Evolutionary conservation across 1,140 invertebrate genomes (phyloP).

Genomic region (Grapholita molesta): DNA sequence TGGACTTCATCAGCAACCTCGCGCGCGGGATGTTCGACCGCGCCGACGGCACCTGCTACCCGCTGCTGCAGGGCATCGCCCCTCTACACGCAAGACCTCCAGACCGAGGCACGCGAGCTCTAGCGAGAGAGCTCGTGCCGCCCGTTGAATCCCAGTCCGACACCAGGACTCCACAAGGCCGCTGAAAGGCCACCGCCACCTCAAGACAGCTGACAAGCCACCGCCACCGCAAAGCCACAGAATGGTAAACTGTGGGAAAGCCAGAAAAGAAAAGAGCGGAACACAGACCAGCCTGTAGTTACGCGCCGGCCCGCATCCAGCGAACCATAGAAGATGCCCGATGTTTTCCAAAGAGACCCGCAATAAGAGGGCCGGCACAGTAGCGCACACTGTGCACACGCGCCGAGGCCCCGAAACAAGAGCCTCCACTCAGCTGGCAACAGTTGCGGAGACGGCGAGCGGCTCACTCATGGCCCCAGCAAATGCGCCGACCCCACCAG

Average conservation of each 20-base stretch:
- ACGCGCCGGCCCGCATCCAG: constrained; percentile 26
- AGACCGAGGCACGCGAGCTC: too few relatives aligned
- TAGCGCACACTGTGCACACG: neutral
- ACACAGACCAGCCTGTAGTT: too few relatives aligned
- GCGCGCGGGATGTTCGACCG: constrained; percentile 10
- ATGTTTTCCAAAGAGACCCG: neutral
- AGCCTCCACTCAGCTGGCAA: neutral
- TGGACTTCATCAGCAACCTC: neutral
- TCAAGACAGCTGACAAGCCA: too few relatives aligned
- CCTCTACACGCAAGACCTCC: too few relatives aligned
- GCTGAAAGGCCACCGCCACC: too few relatives aligned
- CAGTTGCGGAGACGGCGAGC: neutral
- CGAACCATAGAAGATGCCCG: constrained; percentile 23
- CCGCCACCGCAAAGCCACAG: too few relatives aligned
- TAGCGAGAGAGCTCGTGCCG: too few relatives aligned
- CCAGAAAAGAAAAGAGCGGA: too few relatives aligned
- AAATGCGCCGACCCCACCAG: neutral
- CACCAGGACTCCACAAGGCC: too few relatives aligned
- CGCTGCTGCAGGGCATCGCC: neutral
- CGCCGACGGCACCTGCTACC: neutral
- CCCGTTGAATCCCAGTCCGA: too few relatives aligned
- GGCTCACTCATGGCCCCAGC: neutral
- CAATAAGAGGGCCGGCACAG: neutral
- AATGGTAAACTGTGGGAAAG: too few relatives aligned
- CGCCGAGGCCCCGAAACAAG: too few relatives aligned